phyloP scores from a whole-genome alignment of 2,888 invertebrate genomes.

The Diadegma fenestrale region DNA sequence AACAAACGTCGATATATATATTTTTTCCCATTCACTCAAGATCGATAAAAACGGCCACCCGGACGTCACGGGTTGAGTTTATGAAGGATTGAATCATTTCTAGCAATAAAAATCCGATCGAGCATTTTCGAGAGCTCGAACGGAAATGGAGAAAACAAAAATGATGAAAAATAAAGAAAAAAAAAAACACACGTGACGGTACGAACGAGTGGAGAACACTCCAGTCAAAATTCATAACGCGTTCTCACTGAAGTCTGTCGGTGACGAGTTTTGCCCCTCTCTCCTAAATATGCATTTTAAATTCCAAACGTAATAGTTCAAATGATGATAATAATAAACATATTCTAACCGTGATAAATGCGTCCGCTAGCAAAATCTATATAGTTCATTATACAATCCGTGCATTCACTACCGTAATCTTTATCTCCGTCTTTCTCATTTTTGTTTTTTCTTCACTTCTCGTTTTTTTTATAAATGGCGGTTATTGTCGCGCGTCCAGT shows the following conservation, averaged over 20 bases:
- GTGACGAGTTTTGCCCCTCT: constrained; percentile 55
- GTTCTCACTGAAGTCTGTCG: constrained; percentile 49
- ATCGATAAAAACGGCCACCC: constrained; percentile 36
- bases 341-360: constrained; percentile 61
- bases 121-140: constrained; percentile 13
- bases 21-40: constrained; percentile 19
- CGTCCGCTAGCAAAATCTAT: constrained; percentile 55
- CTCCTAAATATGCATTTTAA: constrained; percentile 58
- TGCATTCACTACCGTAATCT: constrained; percentile 22
- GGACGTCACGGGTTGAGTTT: constrained; percentile 37
- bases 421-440: background rate
- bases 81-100: constrained; percentile 24
- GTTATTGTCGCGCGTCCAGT: constrained; percentile 68
- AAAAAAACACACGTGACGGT: constrained; percentile 20
- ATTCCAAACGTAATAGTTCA: constrained; percentile 1
- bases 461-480: constrained; percentile 44
- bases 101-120: constrained; percentile 15
- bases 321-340: constrained; percentile 25
- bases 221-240: constrained; percentile 45
- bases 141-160: background rate
- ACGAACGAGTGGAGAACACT: constrained; percentile 39
- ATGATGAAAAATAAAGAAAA: constrained; percentile 7
- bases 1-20: constrained; percentile 1
- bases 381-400: constrained; percentile 54
- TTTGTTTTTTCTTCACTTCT: background rate